Percentiles rank a stretch among this genome's conserved stretches.
Conservation (phyloP, 2,797 vertebrate species). For the Microchirus variegatus region DNA sequence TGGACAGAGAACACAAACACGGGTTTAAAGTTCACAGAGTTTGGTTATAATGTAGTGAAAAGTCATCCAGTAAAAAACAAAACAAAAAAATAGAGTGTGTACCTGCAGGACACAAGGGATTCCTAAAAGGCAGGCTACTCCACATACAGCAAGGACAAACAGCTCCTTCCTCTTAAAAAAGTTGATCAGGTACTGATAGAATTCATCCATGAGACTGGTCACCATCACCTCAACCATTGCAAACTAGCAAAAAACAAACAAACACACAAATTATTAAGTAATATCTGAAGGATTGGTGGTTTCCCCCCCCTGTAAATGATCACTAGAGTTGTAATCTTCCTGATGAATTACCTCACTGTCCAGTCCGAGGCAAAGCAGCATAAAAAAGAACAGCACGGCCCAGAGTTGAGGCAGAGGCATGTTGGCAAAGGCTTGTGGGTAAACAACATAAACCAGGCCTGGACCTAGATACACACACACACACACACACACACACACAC, state of each 20-base stretch:
- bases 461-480: constrained; percentile 68
- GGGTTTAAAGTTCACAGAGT: background rate
- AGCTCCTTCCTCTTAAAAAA: constrained; percentile 79
- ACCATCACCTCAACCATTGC: constrained; percentile 86
- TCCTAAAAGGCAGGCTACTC: constrained; percentile 67
- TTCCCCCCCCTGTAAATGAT: background rate
- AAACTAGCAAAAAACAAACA: constrained; percentile 65
- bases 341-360: constrained; percentile 79
- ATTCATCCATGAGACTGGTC: constrained; percentile 81
- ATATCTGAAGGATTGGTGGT: too few relatives aligned
- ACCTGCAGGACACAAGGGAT: constrained; percentile 84
- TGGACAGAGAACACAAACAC: constrained; percentile 40
- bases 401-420: constrained; percentile 85
- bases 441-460: constrained; percentile 81
- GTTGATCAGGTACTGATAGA: constrained; percentile 47
- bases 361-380: constrained; percentile 83
- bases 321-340: background rate
- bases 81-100: background rate
- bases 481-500: constrained; percentile 26
- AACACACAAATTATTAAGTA: background rate
- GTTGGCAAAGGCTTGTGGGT: constrained; percentile 84
- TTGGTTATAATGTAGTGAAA: background rate
- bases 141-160: constrained; percentile 75
- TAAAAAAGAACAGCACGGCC: constrained; percentile 83
- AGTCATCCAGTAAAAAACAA: background rate